Percentiles rank a stretch among this genome's conserved stretches.
Evolutionary conservation across 2,113 vertebrate genomes (phyloP).

Genomic region (Macrotis lagotis): DNA sequence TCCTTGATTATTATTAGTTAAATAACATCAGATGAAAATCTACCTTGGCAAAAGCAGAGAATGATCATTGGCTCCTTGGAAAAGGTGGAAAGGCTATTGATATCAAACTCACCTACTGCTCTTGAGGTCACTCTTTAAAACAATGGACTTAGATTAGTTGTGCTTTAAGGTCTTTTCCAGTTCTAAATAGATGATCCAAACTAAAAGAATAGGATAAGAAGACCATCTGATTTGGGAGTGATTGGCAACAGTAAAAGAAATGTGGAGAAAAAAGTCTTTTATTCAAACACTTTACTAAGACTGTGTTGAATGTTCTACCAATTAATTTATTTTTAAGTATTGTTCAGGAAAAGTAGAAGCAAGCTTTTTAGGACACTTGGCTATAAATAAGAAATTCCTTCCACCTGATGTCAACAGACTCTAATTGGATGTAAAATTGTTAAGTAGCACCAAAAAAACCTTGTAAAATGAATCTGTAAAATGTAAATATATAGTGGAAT

Average conservation of each 20-base stretch:
- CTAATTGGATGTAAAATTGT: not conserved
- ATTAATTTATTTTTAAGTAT: not conserved
- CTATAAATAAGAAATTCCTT: not conserved
- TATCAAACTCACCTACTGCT: not conserved
- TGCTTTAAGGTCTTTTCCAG: not conserved
- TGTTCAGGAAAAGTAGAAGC: not conserved
- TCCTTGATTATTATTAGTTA: not conserved
- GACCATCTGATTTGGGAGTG: not conserved
- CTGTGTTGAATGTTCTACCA: not conserved
- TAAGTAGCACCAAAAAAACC: not conserved
- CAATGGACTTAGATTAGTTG: not conserved
- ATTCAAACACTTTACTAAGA: not conserved
- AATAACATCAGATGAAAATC: not conserved
- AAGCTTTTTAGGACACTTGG: not conserved
- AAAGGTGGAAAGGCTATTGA: not conserved
- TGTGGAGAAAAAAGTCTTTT: not conserved
- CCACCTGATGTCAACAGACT: not conserved
- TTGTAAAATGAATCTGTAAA: not conserved
- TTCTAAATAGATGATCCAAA: not conserved
- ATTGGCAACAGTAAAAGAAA: not conserved
- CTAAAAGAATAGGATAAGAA: not conserved
- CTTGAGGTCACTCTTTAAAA: not conserved
- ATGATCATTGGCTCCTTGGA: not conserved
- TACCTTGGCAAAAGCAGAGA: not conserved
- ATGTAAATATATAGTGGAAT: not conserved